phyloP scores from a whole-genome alignment of 2,797 vertebrate genomes.

The Zenarchopterus dispar region DNA sequence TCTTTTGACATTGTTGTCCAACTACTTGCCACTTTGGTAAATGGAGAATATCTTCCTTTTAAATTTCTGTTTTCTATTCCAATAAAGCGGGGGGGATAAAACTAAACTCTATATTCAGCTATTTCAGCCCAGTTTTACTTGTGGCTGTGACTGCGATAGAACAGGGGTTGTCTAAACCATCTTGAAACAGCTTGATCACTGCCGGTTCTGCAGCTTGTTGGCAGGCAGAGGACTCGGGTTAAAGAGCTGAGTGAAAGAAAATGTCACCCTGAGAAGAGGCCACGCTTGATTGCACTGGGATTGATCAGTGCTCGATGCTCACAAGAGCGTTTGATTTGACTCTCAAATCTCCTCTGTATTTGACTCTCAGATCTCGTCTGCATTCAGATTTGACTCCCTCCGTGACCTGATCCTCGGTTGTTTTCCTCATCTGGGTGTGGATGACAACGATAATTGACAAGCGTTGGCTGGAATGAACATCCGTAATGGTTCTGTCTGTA shows the following conservation, averaged over 20 bases:
- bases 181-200: conserved; percentile 56
- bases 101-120: conserved; percentile 26
- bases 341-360: conserved; percentile 53
- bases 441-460: conserved; percentile 69
- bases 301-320: conserved; percentile 76
- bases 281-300: conserved; percentile 72
- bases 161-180: conserved; percentile 14
- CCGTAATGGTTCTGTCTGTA: conserved; percentile 21
- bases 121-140: conserved; percentile 28
- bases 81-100: not conserved
- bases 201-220: conserved; percentile 29
- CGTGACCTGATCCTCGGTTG: conserved; percentile 59
- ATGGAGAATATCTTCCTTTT: not conserved
- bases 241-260: conserved; percentile 61
- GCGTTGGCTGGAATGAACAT: conserved; percentile 29
- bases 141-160: conserved; percentile 8
- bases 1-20: not conserved
- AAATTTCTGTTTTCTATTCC: not conserved
- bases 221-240: conserved; percentile 55
- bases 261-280: conserved; percentile 76
- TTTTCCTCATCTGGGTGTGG: conserved; percentile 56
- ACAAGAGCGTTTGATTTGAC: conserved; percentile 77
- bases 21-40: not conserved
- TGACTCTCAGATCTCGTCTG: conserved; percentile 68
- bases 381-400: conserved; percentile 71